Conservation (phyloP, 53 echinoderm and acorn worm species). For the Henricia sp. region DNA sequence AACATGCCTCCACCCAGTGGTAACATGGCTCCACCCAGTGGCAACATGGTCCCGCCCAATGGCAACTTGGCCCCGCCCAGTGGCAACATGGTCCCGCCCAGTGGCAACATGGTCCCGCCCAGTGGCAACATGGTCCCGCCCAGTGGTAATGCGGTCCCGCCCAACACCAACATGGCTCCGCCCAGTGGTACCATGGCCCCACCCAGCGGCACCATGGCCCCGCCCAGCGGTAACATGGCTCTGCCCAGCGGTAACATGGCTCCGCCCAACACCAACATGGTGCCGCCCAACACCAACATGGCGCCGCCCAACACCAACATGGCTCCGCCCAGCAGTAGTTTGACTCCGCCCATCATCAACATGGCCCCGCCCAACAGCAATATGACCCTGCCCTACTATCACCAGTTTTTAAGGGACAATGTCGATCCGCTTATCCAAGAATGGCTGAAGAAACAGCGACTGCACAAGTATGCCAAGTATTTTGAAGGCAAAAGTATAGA, state of each 20-base stretch:
- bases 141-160: too few relatives aligned
- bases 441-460: slow-evolving; percentile 93
- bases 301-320: slow-evolving; percentile 39
- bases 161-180: too few relatives aligned
- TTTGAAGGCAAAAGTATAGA: slow-evolving; percentile 86
- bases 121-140: too few relatives aligned
- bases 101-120: too few relatives aligned
- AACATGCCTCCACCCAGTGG: too few relatives aligned
- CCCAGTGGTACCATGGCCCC: slow-evolving; percentile 46
- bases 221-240: slow-evolving; percentile 31
- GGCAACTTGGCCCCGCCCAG: too few relatives aligned
- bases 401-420: slow-evolving; percentile 49
- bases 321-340: slow-evolving; percentile 37
- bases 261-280: too few relatives aligned
- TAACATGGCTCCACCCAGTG: too few relatives aligned
- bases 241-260: too few relatives aligned
- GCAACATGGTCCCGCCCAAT: too few relatives aligned
- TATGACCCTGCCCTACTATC: slow-evolving; percentile 10
- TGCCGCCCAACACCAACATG: too few relatives aligned
- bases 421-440: slow-evolving; percentile 86
- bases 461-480: slow-evolving; percentile 92
- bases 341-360: slow-evolving; percentile 9
- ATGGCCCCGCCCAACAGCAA: slow-evolving; percentile 27
- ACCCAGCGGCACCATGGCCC: slow-evolving; percentile 50
- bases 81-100: too few relatives aligned